Base-by-base conservation (phyloP, 2,113 vertebrate genomes). In the Dissostichus mawsoni region DNA sequence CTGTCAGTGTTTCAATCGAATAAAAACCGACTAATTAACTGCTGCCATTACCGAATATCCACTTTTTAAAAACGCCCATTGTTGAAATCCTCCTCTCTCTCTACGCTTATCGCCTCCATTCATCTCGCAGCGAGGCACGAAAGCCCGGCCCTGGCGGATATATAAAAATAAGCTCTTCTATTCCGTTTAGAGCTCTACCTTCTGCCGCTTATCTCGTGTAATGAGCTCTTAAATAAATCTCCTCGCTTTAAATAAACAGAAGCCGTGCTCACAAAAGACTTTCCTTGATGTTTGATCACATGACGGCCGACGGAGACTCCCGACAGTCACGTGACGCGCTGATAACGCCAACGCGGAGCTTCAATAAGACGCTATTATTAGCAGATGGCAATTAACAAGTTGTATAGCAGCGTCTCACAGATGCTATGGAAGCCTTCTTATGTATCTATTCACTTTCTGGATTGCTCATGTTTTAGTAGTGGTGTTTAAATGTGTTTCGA, bases 211-310 rank as follows among this genome's bases (percentile, higher is more conserved):
- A 93, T 89, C 93, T 89, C 83, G 81, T 90, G 82, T 85, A 90
- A 92, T 69, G 16, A 74, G 83, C 90, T 89, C 89, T 92, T 87
- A 81, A 93, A 92, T 87, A 90, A 93, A 93, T 92, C 92, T 85
- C 74, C 65, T 69, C 52, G 74, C 90, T 87, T 92, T 89, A 93
- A 93, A 93, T 92, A 93, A 88, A 82, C 80, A 74, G 55, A 55
- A 67, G 73, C 76, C n/a, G 17, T 23, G 58, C 66, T 78, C 85
- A 83, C 69, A 7, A 41, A 76, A 76, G 80, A 83, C 36, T 88
- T 84, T 76, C 73, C 79, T 89, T 57, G 23, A 85, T 73, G 63
- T 78, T 50, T 12, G 63, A 75, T 88, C 85, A 91, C 83, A 61
- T 81, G 80, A 90, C 70, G 44, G 76, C 61, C 76, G 48, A 20